Evolutionary conservation across 1,140 invertebrate genomes (phyloP).

Genomic region (Cheumatopsyche charites): DNA sequence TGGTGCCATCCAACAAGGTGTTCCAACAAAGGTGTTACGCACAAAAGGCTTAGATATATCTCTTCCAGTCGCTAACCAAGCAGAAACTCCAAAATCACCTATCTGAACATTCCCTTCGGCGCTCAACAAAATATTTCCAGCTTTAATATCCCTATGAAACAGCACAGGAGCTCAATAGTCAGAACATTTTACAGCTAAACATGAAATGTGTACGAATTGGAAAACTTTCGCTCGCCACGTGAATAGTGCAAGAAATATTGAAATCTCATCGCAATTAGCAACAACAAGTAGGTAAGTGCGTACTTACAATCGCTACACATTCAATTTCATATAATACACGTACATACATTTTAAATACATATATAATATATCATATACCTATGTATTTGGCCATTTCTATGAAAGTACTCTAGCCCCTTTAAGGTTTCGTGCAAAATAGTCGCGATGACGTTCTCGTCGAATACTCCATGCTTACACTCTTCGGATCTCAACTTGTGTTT

Average conservation of each 20-base stretch:
- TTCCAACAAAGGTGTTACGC: constrained; percentile 96
- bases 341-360: too few species aligned
- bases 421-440: constrained; percentile 98
- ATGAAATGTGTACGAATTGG: too few species aligned
- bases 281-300: too few species aligned
- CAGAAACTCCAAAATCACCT: constrained; percentile 93
- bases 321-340: too few species aligned
- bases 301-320: too few species aligned
- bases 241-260: too few species aligned
- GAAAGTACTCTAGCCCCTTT: constrained; percentile 98
- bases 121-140: constrained; percentile 96
- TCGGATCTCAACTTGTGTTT: constrained; percentile 93
- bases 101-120: constrained; percentile 99
- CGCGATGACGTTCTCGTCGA: constrained; percentile 98
- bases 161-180: too few species aligned
- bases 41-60: constrained; percentile 94
- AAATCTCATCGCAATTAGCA: too few species aligned
- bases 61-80: constrained; percentile 89
- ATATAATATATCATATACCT: constrained; percentile 61
- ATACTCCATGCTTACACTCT: constrained; percentile 94
- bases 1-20: constrained; percentile 99
- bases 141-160: constrained; percentile 89
- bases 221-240: too few species aligned
- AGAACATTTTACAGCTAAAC: too few species aligned
- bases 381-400: constrained; percentile 98